Evolutionary conservation across 2,113 vertebrate species (phyloP).

Genomic region (Turnix velox): DNA sequence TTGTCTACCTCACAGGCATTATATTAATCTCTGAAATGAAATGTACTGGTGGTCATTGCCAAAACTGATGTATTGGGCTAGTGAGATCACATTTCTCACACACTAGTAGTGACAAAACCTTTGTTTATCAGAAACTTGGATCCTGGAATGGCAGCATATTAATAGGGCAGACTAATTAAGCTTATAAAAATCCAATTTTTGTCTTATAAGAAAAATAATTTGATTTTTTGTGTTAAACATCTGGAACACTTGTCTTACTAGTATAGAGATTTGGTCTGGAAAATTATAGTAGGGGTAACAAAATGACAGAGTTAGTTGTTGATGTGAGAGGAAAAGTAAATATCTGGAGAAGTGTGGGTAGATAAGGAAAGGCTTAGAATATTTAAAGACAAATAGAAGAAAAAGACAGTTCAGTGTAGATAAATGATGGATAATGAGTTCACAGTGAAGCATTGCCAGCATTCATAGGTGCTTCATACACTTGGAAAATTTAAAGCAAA

Average conservation of each 20-base stretch:
- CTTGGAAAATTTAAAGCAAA: background rate
- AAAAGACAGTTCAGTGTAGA: conserved; percentile 32
- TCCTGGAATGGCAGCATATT: background rate
- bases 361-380: conserved; percentile 37
- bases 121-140: conserved; percentile 21
- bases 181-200: conserved; percentile 63
- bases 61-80: background rate
- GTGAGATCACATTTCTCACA: background rate
- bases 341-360: conserved; percentile 1
- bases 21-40: background rate
- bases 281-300: conserved; percentile 54
- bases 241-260: conserved; percentile 56
- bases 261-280: conserved; percentile 48
- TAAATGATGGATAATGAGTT: conserved; percentile 48
- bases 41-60: background rate
- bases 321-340: conserved; percentile 49
- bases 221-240: conserved; percentile 47
- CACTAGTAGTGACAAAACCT: background rate
- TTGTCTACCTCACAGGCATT: background rate
- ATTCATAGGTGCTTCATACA: background rate
- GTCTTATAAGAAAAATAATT: conserved; percentile 60
- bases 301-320: background rate
- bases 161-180: conserved; percentile 59
- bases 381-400: conserved; percentile 34
- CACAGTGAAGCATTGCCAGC: background rate